Evolutionary conservation across 2,797 vertebrate species (phyloP).

Genomic region (Nannoperca obscura): DNA sequence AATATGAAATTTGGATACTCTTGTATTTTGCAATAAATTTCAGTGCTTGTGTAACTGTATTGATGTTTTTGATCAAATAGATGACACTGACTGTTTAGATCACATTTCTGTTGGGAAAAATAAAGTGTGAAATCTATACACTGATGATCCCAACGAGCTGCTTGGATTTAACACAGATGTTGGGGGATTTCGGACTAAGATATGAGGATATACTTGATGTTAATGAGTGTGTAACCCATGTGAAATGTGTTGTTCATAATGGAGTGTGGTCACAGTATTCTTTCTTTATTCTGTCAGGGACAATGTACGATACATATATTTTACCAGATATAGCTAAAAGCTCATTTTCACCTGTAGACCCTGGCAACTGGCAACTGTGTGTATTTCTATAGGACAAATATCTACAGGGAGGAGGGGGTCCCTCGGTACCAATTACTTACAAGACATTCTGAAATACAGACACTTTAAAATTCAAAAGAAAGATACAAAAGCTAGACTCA

Average conservation of each 20-base stretch:
- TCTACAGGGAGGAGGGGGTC: background rate
- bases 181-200: background rate
- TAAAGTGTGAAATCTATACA: background rate
- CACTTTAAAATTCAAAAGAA: background rate
- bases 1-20: background rate
- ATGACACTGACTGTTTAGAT: background rate
- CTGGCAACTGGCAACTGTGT: background rate
- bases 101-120: constrained; percentile 1
- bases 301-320: no score
- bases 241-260: background rate
- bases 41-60: background rate
- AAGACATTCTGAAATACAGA: background rate
- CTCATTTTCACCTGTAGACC: no score
- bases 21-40: background rate
- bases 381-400: background rate
- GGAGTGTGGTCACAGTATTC: background rate
- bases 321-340: no score
- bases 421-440: background rate
- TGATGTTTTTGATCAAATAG: background rate
- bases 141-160: background rate
- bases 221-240: background rate
- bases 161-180: background rate
- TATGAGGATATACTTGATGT: background rate
- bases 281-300: no score
- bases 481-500: constrained; percentile 67